Conservation (phyloP, 1,140 invertebrate species). For the Bombus pascuorum region DNA sequence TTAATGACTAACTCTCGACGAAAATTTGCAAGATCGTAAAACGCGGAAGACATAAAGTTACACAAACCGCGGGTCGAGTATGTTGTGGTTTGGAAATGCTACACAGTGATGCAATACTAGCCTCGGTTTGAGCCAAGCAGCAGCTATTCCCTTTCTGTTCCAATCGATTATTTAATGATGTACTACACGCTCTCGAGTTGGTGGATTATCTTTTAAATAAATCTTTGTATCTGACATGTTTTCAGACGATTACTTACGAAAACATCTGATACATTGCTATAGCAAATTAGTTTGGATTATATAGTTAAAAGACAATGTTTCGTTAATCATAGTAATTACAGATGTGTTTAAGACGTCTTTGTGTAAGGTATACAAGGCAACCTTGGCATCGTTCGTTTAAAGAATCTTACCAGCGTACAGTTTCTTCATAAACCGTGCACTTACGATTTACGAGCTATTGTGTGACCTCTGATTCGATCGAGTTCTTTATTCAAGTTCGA, state of each 20-base stretch:
- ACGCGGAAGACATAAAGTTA: conserved; percentile 11
- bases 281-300: not conserved
- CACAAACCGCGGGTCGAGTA: not conserved
- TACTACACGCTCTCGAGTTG: no score
- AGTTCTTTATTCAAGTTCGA: no score
- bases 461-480: not conserved
- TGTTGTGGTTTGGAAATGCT: not conserved
- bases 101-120: not conserved
- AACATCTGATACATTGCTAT: not conserved
- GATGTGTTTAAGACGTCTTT: no score
- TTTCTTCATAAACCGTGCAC: not conserved
- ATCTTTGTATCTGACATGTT: not conserved
- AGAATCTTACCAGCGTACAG: not conserved
- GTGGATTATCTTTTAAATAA: not conserved
- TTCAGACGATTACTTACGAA: not conserved
- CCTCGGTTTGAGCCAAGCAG: no score
- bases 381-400: conserved; percentile 23
- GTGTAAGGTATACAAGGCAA: not conserved
- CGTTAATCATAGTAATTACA: no score
- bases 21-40: not conserved
- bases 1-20: no score
- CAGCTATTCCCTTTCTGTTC: not conserved
- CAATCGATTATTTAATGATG: not conserved
- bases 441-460: not conserved
- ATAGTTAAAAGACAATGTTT: not conserved